Evolutionary conservation across 2,113 vertebrate species (phyloP).

Genomic region (Triplophysa siluroides): DNA sequence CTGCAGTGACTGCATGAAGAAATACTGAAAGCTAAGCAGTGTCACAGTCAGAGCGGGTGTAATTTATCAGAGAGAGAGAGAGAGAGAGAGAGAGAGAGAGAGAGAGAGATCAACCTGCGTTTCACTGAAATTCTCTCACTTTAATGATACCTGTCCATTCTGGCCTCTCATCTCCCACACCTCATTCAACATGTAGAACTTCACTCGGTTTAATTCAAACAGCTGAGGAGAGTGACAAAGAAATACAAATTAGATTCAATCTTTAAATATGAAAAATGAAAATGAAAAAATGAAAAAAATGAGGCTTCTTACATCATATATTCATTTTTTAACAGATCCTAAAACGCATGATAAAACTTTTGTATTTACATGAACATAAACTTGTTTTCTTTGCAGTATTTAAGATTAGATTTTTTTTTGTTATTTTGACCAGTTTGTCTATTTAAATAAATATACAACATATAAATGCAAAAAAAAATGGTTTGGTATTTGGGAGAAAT

Average conservation of each 20-base stretch:
- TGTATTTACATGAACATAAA: no score
- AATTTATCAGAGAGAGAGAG: not conserved
- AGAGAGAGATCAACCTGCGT: slow-evolving; percentile 43
- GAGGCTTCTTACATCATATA: no score
- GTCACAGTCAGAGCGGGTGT: not conserved
- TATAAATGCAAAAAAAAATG: no score
- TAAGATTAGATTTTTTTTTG: no score
- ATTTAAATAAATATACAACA: no score
- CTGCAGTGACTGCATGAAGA: not conserved
- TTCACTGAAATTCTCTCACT: slow-evolving; percentile 74
- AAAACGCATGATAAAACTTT: no score
- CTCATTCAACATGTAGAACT: slow-evolving; percentile 99
- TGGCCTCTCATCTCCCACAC: slow-evolving; percentile 92
- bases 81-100: slow-evolving; percentile 18
- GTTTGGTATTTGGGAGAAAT: no score
- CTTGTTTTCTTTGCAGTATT: no score
- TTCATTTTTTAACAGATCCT: no score
- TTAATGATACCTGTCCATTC: slow-evolving; percentile 92
- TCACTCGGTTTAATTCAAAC: slow-evolving; percentile 92
- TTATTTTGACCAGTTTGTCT: no score
- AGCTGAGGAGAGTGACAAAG: slow-evolving; percentile 72
- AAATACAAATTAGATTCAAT: slow-evolving; percentile 23
- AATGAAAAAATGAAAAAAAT: no score
- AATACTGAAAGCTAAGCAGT: slow-evolving; percentile 3
- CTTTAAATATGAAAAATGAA: not conserved